Percentiles rank a stretch among this genome's conserved stretches.
Conservation (phyloP, 2,888 invertebrate genomes). For the Synanthedon formicaeformis region DNA sequence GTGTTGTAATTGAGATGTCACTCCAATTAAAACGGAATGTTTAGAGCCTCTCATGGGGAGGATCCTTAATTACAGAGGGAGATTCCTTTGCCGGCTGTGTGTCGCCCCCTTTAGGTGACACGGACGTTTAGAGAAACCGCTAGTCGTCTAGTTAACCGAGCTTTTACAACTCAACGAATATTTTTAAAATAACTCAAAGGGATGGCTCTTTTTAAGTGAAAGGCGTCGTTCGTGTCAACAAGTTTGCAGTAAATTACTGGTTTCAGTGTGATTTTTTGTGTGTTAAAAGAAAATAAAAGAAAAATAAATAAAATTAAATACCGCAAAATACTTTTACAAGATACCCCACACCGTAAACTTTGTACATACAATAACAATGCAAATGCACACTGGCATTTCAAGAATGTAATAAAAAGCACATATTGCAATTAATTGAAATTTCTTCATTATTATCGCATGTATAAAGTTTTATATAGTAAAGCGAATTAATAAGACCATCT, state of each 20-base stretch:
- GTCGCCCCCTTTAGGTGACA: slow-evolving; percentile 10
- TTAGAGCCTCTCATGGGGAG: slow-evolving; percentile 31
- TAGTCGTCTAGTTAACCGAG: slow-evolving; percentile 23
- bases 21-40: slow-evolving; percentile 63
- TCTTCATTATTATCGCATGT: too few relatives aligned
- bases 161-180: slow-evolving; percentile 21
- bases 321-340: background rate
- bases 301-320: slow-evolving; percentile 12
- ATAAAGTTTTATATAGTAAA: too few relatives aligned
- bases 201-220: slow-evolving; percentile 8
- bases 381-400: too few relatives aligned
- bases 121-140: slow-evolving; percentile 26
- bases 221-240: slow-evolving; percentile 1
- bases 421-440: too few relatives aligned
- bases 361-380: slow-evolving; percentile 1
- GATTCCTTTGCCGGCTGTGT: slow-evolving; percentile 22
- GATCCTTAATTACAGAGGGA: slow-evolving; percentile 41
- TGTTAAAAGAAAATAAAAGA: slow-evolving; percentile 22
- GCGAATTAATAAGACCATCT: too few relatives aligned
- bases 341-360: slow-evolving; percentile 15
- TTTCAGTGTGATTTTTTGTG: slow-evolving; percentile 25
- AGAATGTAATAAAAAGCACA: too few relatives aligned
- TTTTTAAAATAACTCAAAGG: slow-evolving; percentile 25
- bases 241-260: background rate
- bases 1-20: slow-evolving; percentile 47